phyloP scores from a whole-genome alignment of 2,113 vertebrate species.

The Upupa epops region DNA sequence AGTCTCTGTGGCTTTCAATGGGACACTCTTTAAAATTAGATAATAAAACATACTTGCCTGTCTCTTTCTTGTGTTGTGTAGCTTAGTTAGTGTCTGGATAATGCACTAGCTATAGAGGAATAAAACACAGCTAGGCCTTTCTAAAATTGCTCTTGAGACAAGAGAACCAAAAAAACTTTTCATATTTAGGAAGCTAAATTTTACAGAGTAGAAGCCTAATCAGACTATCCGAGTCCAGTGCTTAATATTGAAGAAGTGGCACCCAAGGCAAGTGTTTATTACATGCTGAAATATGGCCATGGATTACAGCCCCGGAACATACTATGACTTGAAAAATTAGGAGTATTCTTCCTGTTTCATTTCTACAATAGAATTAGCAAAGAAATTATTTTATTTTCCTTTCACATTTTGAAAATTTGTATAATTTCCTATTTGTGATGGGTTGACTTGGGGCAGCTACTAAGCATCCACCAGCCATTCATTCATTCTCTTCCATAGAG shows the following conservation, averaged over 20 bases:
- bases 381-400: neutral
- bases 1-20: neutral
- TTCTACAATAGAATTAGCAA: neutral
- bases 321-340: neutral
- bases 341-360: neutral
- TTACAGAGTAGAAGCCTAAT: neutral
- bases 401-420: neutral
- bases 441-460: neutral
- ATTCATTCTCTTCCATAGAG: neutral
- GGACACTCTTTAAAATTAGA: neutral
- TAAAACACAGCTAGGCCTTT: neutral
- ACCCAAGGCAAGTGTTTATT: neutral
- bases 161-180: neutral
- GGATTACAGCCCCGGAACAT: neutral
- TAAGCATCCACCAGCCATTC: neutral
- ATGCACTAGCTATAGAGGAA: neutral
- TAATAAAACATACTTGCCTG: neutral
- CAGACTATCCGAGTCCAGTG: neutral
- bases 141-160: neutral
- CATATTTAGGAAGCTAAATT: neutral
- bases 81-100: neutral
- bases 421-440: neutral
- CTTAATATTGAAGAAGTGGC: neutral
- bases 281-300: fast-evolving
- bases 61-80: neutral